Evolutionary conservation across 2,888 invertebrate genomes (phyloP), one percentile per base, ranked within the genome.

Genomic region (Liodrosophila aerea): DNA sequence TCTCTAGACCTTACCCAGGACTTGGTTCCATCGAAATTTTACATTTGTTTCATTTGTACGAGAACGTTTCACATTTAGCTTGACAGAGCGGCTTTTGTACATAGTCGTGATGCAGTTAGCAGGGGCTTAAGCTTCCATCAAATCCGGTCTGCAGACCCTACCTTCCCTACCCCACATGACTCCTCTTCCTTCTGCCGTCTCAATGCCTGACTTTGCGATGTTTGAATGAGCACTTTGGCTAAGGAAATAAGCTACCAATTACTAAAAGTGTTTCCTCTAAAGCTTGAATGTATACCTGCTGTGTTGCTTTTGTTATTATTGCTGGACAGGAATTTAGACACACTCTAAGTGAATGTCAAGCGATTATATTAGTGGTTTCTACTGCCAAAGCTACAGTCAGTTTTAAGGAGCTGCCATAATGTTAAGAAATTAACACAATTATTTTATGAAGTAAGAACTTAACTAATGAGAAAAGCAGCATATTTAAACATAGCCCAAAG

Each of bases 51-150:
- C 83, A 78, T 82, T 78, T 76, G 50, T 68, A 54, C 57, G 64
- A 74, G 22, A 22, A 22, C 72, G 57, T 72, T 63, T 73, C 76
- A 73, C 69, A 64, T 83, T 85, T 64, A 73, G 61, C 76, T 44
- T 61, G 66, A 62, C 69, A 69, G 69, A 73, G 50, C 56, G 58
- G 63, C 76, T 70, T 67, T 65, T 73, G 64, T 67, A 73, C 76
- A 83, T 83, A 80, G 76, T 83, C 84, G 73, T 80, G 64, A 83
- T 85, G 64, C 84, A 58, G 73, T 76, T 73, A 67, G 76, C 64
- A 41, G 22, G 63, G 51, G 37, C 29, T 16, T 33, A 2, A 11
- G 16, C 15, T 8, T 15, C 13, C 8, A 2, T 22, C 1, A 11
- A 16, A 27, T 9, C 27, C 18, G 12, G 7, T 22, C 22, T 22